Evolutionary conservation across 1,140 invertebrate genomes (phyloP), one percentile per base, ranked within the genome.

Genomic region (Pseudomyrmex sp.): DNA sequence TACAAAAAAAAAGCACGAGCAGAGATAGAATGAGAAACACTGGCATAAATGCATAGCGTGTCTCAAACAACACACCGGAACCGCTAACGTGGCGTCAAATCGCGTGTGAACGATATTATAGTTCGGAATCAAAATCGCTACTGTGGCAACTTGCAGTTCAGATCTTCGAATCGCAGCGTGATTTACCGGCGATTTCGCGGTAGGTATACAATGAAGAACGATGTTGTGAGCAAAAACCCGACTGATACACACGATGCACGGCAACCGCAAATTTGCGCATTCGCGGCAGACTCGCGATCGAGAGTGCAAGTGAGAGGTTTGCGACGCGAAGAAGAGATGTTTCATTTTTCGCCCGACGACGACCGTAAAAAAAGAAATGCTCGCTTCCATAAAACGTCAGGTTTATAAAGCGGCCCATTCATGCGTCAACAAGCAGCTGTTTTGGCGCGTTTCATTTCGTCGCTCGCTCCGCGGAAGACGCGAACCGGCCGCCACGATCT

Each of bases 391-490:
- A 80, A 72, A 80, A 80, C 44, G 66, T 70, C 76, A 59, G 54
- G 44, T 80, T 80, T 80, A 61, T 80, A 80, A 80, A 48, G 54
- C 23, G 46, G 4, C 5, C 23, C 66, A 80, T 80, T 80, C 76
- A 72, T 56, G 56, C 66, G 44, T 77, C 75, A 77, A 52, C 75
- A 15, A 69, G 20, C 76, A 79, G 76, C 76, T 79, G 76, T 79
- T 79, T 79, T 48, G 54, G 20, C 52, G 18, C 68, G 54, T 69
- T 58, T 79, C 35, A 79, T 70, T 79, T 70, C 65, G 44, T 20
- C 12, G 15, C 18, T 79, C 76, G 12, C 44, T 69, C 35, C 7
- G 13, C 35, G 13, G 69, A 20, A 69, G 20, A 23, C 48, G 13
- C 48, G 5, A 4, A 18, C 35, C 35, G 35, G 9, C 35, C 35